Conservation (phyloP, 1,140 invertebrate species). For the Leptoteleia sp. region DNA sequence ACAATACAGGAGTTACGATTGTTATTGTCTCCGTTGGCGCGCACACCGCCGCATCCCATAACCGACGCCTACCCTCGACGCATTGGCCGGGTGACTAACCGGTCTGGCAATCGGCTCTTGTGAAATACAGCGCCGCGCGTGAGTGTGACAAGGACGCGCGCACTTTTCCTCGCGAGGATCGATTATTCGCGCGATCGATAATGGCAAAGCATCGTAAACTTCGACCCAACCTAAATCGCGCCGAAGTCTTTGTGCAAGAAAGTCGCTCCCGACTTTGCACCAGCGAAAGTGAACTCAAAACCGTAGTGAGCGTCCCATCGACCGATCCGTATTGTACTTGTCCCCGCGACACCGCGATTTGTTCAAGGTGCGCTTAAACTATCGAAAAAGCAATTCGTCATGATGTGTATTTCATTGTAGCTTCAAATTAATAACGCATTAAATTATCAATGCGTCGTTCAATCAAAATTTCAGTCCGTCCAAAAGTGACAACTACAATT, state of each 20-base stretch:
- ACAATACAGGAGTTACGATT: slow-evolving; percentile 60
- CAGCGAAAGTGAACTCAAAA: slow-evolving; percentile 34
- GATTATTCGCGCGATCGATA: slow-evolving; percentile 62
- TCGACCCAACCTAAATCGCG: slow-evolving; percentile 5
- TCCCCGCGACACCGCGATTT: too few species aligned
- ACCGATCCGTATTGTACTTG: too few species aligned
- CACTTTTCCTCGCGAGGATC: slow-evolving; percentile 64
- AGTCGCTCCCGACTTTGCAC: slow-evolving; percentile 20
- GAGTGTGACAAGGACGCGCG: slow-evolving; percentile 60
- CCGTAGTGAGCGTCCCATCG: too few species aligned
- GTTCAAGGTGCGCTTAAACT: too few species aligned
- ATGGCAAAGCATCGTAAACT: slow-evolving; percentile 42
- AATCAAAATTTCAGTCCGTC: too few species aligned
- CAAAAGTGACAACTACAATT: too few species aligned
- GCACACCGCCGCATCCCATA: slow-evolving; percentile 54
- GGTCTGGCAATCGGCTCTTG: slow-evolving; percentile 66
- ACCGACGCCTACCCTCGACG: slow-evolving; percentile 59
- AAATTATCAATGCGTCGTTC: too few species aligned
- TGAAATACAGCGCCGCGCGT: slow-evolving; percentile 63
- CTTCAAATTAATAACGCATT: too few species aligned
- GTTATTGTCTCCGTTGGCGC: slow-evolving; percentile 57
- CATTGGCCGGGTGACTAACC: slow-evolving; percentile 70
- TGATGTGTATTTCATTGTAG: too few species aligned
- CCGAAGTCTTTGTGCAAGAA: slow-evolving; percentile 16
- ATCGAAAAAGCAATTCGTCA: too few species aligned